Base-by-base conservation (phyloP, 2,888 invertebrate species). In the Caenorhabditis macrosperma region DNA sequence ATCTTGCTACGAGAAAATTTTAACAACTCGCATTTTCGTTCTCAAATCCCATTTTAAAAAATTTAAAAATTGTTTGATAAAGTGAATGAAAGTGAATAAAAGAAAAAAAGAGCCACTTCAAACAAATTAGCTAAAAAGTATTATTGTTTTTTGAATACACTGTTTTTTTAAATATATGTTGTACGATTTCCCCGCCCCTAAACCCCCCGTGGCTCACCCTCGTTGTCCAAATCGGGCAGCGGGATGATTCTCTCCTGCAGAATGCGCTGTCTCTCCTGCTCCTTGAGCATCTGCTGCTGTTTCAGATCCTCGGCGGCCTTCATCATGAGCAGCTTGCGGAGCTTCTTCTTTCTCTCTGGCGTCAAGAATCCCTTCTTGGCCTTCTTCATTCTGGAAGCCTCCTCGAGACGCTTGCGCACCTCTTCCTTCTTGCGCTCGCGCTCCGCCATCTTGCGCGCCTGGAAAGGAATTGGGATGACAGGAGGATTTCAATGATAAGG, bases 261-360 rank as follows among this genome's bases (percentile, higher is more conserved):
- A 93, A 96, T 85, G 91, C 95, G 95, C 93, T 96, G 95, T 92
- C 97, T 94, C 93, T 97, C 98, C 86, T 96, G 96, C 79, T 97
- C 96, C 93, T 97, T 97, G 92, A 96, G 94, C 93, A 97, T 96
- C 93, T 98, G 97, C 93, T 99, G 97, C 92, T 97, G 96, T 93
- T 97, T 97, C 93, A 99, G 93, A 93, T 99, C 98, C 92, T 99
- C 98, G 90, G 98, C 98, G 92, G 98, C 98, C 94, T 98, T 99
- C 93, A 98, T 96, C 95, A 98, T 97, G 93, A 99, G 94, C 94
- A 99, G 93, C 94, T 97, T 94, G 96, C 97, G 95, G 91, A 98
- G 95, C 93, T 97, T 97, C 95, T 97, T 98, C 95, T 98, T 98
- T 93, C 98, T 96, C 93, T 98, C 97, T 84, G 97, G 97, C 91